These are phyloP conservation scores for Novumbra hubbsi DNA, from an alignment of 2,797 vertebrate species.

Conservation along the genomic window DNA sequence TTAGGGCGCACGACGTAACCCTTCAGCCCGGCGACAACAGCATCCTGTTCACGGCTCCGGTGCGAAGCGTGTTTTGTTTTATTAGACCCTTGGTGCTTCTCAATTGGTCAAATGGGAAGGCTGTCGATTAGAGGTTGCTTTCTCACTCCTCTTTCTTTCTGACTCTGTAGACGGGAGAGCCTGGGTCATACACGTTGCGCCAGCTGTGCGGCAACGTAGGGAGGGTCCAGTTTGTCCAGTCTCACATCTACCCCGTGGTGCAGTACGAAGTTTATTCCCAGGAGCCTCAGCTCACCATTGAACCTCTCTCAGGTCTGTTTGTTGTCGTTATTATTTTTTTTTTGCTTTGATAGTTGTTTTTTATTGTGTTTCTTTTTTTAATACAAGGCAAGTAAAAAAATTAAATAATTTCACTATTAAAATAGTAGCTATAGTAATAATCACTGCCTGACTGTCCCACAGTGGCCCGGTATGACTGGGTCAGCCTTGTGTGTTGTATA, in stretches of 20 bases:
- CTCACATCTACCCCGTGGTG: slow-evolving; percentile 89
- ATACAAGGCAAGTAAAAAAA: too few species aligned
- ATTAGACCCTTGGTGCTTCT: background rate
- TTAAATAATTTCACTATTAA: too few species aligned
- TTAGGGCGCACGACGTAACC: slow-evolving; percentile 77
- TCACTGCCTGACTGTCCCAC: background rate
- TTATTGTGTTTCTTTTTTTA: too few species aligned
- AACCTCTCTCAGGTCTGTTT: slow-evolving; percentile 85
- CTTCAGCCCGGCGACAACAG: slow-evolving; percentile 87
- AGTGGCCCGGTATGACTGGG: background rate
- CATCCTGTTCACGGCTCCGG: slow-evolving; percentile 85
- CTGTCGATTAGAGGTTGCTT: background rate
- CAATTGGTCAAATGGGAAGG: background rate
- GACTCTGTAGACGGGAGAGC: slow-evolving; percentile 78
- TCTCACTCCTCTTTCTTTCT: too few species aligned
- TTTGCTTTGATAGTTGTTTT: too few species aligned
- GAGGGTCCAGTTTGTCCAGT: slow-evolving; percentile 86
- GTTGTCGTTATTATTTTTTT: background rate
- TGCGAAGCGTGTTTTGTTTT: slow-evolving; percentile 51
- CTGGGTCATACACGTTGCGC: slow-evolving; percentile 89
- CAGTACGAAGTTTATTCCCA: slow-evolving; percentile 96
- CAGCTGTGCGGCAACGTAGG: slow-evolving; percentile 88
- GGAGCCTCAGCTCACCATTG: slow-evolving; percentile 94
- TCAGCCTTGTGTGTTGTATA: background rate
- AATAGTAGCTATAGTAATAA: too few species aligned